Evolutionary conservation across 2,888 invertebrate species (phyloP), one percentile per base, ranked within the genome.

Genomic region (Perizoma affinitatum): DNA sequence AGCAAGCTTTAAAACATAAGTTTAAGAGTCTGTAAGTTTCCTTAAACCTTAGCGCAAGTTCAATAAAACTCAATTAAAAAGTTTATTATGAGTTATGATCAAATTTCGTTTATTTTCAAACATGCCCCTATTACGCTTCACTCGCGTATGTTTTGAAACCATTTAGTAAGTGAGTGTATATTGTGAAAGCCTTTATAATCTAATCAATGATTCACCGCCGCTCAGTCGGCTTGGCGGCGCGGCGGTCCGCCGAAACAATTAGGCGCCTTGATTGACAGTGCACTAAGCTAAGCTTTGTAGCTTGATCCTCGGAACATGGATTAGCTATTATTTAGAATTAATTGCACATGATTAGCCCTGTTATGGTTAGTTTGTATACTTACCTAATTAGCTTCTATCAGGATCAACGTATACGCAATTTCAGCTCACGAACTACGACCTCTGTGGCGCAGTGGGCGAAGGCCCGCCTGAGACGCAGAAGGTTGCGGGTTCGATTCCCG

Each of bases 191-290:
- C 51, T 51, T 51, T 43, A 43, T 43, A 52, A 45, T 38, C 53
- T 38, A 45, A 45, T 53, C 38, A 53, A 46, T 40, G 22, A n/a
- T n/a, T n/a, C n/a, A n/a, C n/a, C n/a, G n/a, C n/a, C 45, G 36
- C 11, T 11, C 44, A 22, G 38, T 45, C 40, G 34, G 53, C 58
- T 58, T 48, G 34, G 48, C 22, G 22, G 22, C 38, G 5, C 7
- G 0, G 38, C 52, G 36, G 9, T 34, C 46, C 46, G 52, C 36
- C 45, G 45, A 47, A 50, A 54, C 38, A 43, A 52, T 43, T 44
- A 54, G 48, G n/a, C 9, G 35, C 40, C 36, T 54, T 70, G 74
- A 72, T 72, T 70, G 75, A 68, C 66, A 63, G 61, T 49, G 53
- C 55, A 67, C 68, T 61, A 63, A 65, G 48, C 62, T 50, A 41